Evolutionary conservation across 2,113 vertebrate species (phyloP).

Genomic region (Callocephalon fimbriatum): DNA sequence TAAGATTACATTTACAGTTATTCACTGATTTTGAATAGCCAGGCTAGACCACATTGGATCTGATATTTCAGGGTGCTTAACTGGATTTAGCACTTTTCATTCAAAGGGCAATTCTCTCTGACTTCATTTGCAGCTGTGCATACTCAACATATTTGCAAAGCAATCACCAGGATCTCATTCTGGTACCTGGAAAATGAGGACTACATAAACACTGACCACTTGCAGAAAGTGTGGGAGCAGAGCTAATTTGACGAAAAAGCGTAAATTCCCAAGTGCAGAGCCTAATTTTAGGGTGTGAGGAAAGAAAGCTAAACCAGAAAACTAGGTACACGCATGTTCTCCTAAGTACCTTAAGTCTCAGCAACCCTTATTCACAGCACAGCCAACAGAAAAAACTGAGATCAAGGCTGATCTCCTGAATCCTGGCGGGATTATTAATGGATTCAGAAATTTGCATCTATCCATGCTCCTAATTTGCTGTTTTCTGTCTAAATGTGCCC

Average conservation of each 20-base stretch:
- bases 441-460: neutral
- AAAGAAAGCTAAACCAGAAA: neutral
- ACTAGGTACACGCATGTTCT: neutral
- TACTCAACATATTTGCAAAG: neutral
- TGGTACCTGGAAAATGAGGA: neutral
- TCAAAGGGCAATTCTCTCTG: neutral
- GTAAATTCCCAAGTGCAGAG: neutral
- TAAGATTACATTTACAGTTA: neutral
- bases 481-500: neutral
- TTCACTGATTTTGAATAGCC: neutral
- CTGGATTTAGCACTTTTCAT: neutral
- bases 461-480: neutral
- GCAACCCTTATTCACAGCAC: neutral
- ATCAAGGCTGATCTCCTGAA: neutral
- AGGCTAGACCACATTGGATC: neutral
- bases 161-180: fast-evolving
- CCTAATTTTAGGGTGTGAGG: neutral
- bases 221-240: neutral
- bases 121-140: neutral
- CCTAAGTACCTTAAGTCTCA: neutral
- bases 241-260: neutral
- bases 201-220: neutral
- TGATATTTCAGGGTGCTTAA: neutral
- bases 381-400: neutral
- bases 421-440: neutral